phyloP scores from a whole-genome alignment of 1,140 invertebrate genomes.

The Sesamia nonagrioides region DNA sequence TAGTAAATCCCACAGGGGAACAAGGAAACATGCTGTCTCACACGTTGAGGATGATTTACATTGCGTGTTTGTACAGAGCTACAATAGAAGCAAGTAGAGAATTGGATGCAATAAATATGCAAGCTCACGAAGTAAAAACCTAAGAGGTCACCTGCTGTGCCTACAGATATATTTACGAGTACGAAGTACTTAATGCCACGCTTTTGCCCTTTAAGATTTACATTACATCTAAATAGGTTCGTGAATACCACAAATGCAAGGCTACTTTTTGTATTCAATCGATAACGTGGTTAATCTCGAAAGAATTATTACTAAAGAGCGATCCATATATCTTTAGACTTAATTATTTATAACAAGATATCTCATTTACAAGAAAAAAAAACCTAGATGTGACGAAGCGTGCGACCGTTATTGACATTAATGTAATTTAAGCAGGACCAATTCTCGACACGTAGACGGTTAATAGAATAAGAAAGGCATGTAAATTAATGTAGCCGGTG shows the following conservation, averaged over 20 bases:
- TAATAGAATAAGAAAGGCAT: conserved; percentile 54
- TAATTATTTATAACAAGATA: conserved; percentile 32
- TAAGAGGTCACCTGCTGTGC: conserved; percentile 83
- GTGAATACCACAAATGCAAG: conserved; percentile 65
- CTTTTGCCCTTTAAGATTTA: conserved; percentile 83
- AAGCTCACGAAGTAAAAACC: conserved; percentile 79
- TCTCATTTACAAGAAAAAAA: not conserved
- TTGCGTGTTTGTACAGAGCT: conserved; percentile 51
- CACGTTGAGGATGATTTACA: conserved; percentile 56
- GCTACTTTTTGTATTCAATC: conserved; percentile 51
- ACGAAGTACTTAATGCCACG: conserved; percentile 71
- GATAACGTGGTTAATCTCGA: not conserved
- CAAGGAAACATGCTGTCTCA: conserved; percentile 37
- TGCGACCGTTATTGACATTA: conserved; percentile 25
- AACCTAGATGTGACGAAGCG: not conserved
- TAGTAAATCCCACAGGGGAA: conserved; percentile 38
- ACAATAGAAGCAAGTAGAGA: conserved; percentile 62
- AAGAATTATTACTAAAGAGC: not conserved
- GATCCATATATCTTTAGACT: not conserved
- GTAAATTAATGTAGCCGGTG: conserved; percentile 51
- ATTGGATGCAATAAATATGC: conserved; percentile 76
- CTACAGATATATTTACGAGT: conserved; percentile 82
- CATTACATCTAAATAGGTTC: conserved; percentile 76
- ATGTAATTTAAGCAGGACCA: conserved; percentile 23
- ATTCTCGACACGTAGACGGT: conserved; percentile 50